A percentile compares a stretch with the other conserved stretches of the same genome.
These are phyloP conservation scores for Eupelmus urozonus DNA, from an alignment of 2,888 invertebrate species.

Conservation along the genomic window DNA sequence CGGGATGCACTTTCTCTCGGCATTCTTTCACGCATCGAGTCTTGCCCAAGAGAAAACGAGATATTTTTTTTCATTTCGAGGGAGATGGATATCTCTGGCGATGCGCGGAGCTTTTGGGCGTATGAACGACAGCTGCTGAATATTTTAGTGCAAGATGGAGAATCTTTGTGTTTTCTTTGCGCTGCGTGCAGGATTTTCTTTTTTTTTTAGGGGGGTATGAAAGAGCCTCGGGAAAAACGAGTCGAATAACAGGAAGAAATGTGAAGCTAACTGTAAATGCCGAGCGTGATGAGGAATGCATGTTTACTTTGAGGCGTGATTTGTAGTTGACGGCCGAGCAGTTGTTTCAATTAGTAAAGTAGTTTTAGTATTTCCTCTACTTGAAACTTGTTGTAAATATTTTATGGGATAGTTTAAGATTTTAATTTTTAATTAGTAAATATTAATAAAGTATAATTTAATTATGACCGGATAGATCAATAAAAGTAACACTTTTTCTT, in stretches of 20 bases:
- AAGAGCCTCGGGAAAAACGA: not conserved
- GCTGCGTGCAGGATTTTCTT: not conserved
- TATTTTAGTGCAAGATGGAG: slow-evolving; percentile 23
- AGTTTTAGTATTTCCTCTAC: no score
- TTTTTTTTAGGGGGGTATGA: not conserved
- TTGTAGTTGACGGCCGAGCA: no score
- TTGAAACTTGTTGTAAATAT: not conserved
- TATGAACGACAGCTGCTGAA: slow-evolving; percentile 30
- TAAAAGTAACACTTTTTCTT: slow-evolving; percentile 22
- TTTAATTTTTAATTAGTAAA: no score
- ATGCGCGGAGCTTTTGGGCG: not conserved
- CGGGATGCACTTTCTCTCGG: slow-evolving; percentile 50
- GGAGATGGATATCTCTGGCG: slow-evolving; percentile 29
- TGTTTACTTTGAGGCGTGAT: not conserved
- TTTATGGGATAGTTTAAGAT: not conserved
- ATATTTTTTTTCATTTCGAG: slow-evolving; percentile 14
- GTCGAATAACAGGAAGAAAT: slow-evolving; percentile 21
- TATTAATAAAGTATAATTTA: slow-evolving; percentile 39
- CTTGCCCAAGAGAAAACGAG: not conserved
- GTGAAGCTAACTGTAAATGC: not conserved
- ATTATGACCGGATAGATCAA: not conserved
- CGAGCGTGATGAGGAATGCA: not conserved
- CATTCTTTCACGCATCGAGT: slow-evolving; percentile 40
- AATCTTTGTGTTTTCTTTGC: not conserved
- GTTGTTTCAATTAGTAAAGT: no score